phyloP scores from a whole-genome alignment of 1,140 invertebrate genomes.

The Pollicipes pollicipes region DNA sequence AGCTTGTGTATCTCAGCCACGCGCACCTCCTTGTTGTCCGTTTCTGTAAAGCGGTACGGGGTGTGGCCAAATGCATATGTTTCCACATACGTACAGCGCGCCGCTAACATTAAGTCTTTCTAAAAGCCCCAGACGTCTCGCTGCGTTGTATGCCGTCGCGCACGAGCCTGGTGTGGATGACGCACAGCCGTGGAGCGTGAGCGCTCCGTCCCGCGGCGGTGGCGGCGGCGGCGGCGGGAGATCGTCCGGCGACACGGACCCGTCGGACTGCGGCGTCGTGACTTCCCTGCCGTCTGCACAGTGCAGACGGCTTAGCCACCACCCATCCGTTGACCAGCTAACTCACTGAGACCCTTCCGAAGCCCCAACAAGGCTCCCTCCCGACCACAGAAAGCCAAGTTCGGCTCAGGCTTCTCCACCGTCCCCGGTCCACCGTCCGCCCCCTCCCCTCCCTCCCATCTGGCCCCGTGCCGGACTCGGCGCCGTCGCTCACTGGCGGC shows the following conservation, averaged over 20 bases:
- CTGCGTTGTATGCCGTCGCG: neutral
- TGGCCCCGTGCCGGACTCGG: neutral
- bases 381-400: neutral
- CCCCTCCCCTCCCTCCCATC: neutral
- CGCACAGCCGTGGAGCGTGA: too few species aligned
- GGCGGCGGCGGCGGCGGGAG: too few species aligned
- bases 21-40: constrained; percentile 47
- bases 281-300: too few species aligned
- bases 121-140: neutral
- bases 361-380: neutral
- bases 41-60: constrained; percentile 62
- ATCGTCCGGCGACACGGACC: too few species aligned
- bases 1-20: constrained; percentile 68
- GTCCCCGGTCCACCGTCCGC: neutral
- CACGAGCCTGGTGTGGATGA: neutral
- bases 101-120: too few species aligned
- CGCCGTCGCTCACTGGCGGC: constrained; percentile 62
- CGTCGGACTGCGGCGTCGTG: too few species aligned
- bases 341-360: neutral
- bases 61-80: too few species aligned
- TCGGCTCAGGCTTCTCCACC: neutral
- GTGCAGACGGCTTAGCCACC: too few species aligned
- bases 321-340: neutral
- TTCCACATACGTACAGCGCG: constrained; percentile 6
- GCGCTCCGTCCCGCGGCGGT: too few species aligned